Percentiles rank a stretch among this genome's conserved stretches.
Conservation (phyloP, 2,888 invertebrate genomes). For the Acholoe squamosa region DNA sequence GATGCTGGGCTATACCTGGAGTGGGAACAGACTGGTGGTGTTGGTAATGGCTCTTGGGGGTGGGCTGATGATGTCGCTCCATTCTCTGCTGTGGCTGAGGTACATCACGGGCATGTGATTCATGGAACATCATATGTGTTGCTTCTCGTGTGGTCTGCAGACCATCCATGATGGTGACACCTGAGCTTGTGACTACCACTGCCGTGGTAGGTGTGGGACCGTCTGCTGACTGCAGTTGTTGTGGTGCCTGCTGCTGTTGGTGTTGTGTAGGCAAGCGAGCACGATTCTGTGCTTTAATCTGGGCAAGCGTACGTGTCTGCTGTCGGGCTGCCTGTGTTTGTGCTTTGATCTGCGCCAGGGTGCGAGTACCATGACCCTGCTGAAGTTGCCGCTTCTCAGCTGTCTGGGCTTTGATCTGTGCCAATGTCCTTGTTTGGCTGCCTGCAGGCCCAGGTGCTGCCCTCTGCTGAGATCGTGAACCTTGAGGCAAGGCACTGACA, state of each 20-base stretch:
- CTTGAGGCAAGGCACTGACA: not conserved
- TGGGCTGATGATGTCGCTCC: not conserved
- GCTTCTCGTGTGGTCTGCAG: conserved; percentile 36
- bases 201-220: conserved; percentile 3
- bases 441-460: conserved; percentile 1
- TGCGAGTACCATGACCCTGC: not conserved
- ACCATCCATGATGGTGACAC: conserved; percentile 51
- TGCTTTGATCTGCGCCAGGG: conserved; percentile 60
- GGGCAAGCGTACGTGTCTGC: conserved; percentile 38
- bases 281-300: conserved; percentile 61
- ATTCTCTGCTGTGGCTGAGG: conserved; percentile 1
- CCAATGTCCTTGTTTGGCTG: conserved; percentile 80
- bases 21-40: not conserved
- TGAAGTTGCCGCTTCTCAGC: conserved; percentile 69
- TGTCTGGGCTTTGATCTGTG: conserved; percentile 81
- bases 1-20: not conserved
- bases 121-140: conserved; percentile 44
- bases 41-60: not conserved
- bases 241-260: conserved; percentile 15
- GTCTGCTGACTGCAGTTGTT: not conserved
- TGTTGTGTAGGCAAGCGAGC: conserved; percentile 42
- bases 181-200: conserved; percentile 24
- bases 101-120: not conserved
- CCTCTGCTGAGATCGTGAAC: conserved; percentile 31
- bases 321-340: conserved; percentile 45